Evolutionary conservation across 2,888 invertebrate genomes (phyloP).

Genomic region (Heliconius cydno): DNA sequence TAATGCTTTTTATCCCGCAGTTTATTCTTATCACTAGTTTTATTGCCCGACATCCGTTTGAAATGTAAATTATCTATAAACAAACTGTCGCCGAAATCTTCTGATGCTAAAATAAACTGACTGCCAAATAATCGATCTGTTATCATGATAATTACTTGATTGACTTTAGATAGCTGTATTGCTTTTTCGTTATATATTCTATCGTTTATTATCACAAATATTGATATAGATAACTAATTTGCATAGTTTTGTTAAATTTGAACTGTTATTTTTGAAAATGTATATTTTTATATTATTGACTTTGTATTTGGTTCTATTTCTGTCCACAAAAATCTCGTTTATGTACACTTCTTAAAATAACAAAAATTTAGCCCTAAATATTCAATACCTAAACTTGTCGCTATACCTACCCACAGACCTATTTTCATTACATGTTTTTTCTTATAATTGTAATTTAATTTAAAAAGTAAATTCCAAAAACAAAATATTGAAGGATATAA

Average conservation of each 20-base stretch:
- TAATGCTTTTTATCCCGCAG: constrained; percentile 44
- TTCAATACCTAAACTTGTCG: too few relatives aligned
- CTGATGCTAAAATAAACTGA: neutral
- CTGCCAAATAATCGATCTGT: neutral
- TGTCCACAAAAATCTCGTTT: neutral
- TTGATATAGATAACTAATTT: neutral
- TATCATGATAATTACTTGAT: constrained; percentile 9
- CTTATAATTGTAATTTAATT: too few relatives aligned
- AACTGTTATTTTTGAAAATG: neutral
- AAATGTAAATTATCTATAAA: neutral
- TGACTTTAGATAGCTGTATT: constrained; percentile 6
- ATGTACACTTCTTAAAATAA: neutral
- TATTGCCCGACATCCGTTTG: constrained; percentile 40
- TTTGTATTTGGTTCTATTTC: neutral
- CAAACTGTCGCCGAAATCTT: neutral
- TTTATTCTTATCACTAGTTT: constrained; percentile 43
- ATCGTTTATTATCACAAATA: neutral
- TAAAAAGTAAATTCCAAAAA: too few relatives aligned
- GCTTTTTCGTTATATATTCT: neutral
- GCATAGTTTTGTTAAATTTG: neutral
- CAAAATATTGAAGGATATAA: too few relatives aligned
- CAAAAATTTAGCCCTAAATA: neutral
- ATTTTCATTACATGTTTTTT: too few relatives aligned
- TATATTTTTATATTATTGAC: neutral
- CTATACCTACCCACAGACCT: too few relatives aligned